These are phyloP conservation scores for Acanthococcus lagerstroemiae DNA, from an alignment of 2,888 invertebrate species.

Conservation along the genomic window DNA sequence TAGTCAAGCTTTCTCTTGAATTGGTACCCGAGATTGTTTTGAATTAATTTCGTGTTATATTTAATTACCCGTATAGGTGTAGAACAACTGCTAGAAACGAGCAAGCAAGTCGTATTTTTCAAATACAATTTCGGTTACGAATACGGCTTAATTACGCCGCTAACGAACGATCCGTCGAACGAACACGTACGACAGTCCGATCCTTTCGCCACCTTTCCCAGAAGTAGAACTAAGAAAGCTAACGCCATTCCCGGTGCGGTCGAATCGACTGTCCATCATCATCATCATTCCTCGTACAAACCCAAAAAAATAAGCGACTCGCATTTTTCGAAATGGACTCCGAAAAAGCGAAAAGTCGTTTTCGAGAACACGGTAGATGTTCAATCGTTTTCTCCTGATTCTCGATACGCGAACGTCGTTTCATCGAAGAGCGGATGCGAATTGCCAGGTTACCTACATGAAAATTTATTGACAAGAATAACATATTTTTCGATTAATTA, in stretches of 20 bases:
- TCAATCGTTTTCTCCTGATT: background rate
- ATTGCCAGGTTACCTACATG: too few species aligned
- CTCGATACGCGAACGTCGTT: background rate
- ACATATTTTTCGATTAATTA: too few species aligned
- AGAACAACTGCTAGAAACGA: conserved; percentile 64
- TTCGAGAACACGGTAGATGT: background rate
- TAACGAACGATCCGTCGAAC: conserved; percentile 44
- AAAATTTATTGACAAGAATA: too few species aligned
- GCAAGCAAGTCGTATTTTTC: conserved; percentile 55
- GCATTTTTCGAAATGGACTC: conserved; percentile 12
- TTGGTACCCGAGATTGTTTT: too few species aligned
- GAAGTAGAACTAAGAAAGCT: background rate
- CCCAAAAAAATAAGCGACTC: conserved; percentile 15
- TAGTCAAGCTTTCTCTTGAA: too few species aligned
- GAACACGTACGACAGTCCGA: background rate
- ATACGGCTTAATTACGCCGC: conserved; percentile 61
- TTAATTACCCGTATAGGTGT: conserved; percentile 47
- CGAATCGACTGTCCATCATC: too few species aligned
- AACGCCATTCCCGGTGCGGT: background rate
- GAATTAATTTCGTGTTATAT: too few species aligned
- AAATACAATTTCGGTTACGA: conserved; percentile 74
- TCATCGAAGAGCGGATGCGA: too few species aligned
- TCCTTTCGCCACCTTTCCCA: background rate
- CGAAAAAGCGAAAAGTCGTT: conserved; percentile 1
- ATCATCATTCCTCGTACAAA: too few species aligned